A percentile compares a stretch with the other conserved stretches of the same genome.
Conservation (phyloP, 2,888 invertebrate species). For the Scaeva pyrastri region DNA sequence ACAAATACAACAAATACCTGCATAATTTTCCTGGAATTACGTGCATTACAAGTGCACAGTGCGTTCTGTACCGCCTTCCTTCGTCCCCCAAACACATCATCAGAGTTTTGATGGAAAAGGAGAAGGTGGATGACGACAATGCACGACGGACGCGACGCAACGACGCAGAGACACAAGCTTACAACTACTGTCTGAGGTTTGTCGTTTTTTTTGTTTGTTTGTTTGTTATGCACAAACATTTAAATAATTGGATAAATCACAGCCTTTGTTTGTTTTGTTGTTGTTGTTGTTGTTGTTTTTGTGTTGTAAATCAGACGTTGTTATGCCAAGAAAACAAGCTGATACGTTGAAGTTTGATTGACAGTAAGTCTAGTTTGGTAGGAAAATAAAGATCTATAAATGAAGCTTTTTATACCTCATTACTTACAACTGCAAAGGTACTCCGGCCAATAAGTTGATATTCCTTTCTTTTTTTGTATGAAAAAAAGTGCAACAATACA, state of each 20-base stretch:
- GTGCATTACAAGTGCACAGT: conserved; percentile 39
- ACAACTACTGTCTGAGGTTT: background rate
- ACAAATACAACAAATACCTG: conserved; percentile 70
- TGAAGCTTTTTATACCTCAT: conserved; percentile 28
- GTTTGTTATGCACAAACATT: conserved; percentile 29
- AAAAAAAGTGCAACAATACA: no score
- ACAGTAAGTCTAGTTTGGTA: conserved; percentile 31
- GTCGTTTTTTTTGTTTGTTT: background rate
- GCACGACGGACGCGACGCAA: no score
- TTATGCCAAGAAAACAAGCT: conserved; percentile 20
- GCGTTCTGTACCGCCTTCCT: conserved; percentile 1
- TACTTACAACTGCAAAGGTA: conserved; percentile 13
- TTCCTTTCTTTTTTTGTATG: background rate
- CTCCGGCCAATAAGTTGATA: background rate
- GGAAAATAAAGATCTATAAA: conserved; percentile 30
- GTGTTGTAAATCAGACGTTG: conserved; percentile 32
- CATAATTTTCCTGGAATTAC: conserved; percentile 62
- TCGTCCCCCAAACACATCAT: background rate
- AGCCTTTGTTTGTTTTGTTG: conserved; percentile 17
- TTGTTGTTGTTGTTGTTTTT: background rate
- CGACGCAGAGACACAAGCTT: conserved; percentile 2
- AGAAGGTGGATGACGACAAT: conserved; percentile 15
- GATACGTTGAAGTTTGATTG: conserved; percentile 20
- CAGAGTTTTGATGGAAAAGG: background rate
- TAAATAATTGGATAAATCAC: conserved; percentile 50